Evolutionary conservation across 2,797 vertebrate genomes (phyloP).

Genomic region (Hippopotamyrus pictus): DNA sequence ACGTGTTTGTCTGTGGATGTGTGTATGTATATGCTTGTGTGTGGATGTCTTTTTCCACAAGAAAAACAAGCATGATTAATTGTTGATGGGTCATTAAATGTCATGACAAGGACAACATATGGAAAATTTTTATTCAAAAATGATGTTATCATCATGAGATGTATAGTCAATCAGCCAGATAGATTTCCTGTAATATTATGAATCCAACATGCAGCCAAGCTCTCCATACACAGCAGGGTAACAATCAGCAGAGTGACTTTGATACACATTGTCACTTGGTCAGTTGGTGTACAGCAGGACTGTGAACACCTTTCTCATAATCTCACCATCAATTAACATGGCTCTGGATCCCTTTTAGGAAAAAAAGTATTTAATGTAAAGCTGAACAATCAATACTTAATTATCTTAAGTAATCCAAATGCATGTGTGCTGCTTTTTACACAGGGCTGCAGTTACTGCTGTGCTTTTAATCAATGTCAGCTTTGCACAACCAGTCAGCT

Average conservation of each 20-base stretch:
- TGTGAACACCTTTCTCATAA: neutral
- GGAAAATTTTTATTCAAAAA: neutral
- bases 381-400: neutral
- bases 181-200: neutral
- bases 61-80: conserved; percentile 8
- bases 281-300: neutral
- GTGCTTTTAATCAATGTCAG: neutral
- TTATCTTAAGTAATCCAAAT: conserved; percentile 6
- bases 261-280: neutral
- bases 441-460: neutral
- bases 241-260: neutral
- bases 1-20: neutral
- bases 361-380: neutral
- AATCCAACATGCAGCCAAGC: neutral
- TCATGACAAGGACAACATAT: neutral
- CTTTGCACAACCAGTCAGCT: neutral
- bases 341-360: neutral
- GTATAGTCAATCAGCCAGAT: neutral
- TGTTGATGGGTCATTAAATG: neutral
- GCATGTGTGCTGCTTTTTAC: neutral
- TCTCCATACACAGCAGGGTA: neutral
- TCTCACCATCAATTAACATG: neutral
- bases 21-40: neutral
- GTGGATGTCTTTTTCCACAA: neutral
- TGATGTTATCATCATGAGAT: neutral